These are phyloP conservation scores for Lethocerus indicus DNA, from an alignment of 1,140 invertebrate genomes.

Conservation along the genomic window DNA sequence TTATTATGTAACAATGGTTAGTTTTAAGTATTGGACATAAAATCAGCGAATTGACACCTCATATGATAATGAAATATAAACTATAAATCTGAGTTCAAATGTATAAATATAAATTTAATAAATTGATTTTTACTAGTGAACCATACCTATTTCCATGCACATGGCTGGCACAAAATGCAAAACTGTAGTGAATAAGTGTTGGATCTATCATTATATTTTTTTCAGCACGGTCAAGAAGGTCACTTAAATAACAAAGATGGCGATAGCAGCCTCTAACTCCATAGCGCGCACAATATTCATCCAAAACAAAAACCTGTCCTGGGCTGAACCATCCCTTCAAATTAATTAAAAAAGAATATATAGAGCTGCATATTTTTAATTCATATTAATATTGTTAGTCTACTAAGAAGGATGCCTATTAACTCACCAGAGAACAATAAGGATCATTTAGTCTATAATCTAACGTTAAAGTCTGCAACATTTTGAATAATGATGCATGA, in stretches of 20 bases:
- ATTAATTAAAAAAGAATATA: not conserved
- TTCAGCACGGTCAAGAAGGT: conserved; percentile 89
- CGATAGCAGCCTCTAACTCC: conserved; percentile 93
- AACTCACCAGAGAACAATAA: conserved; percentile 82
- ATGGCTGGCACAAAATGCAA: conserved; percentile 97
- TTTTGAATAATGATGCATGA: conserved; percentile 81
- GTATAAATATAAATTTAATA: conserved; percentile 4
- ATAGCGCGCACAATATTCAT: conserved; percentile 96
- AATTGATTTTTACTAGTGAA: conserved; percentile 4
- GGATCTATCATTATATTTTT: conserved; percentile 93
- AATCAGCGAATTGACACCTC: not conserved
- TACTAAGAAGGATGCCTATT: not conserved
- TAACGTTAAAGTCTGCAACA: conserved; percentile 79
- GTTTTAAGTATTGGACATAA: not conserved
- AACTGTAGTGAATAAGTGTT: conserved; percentile 95
- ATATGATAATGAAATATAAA: no score
- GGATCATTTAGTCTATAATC: conserved; percentile 93
- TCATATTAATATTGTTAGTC: not conserved
- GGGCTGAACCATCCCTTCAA: conserved; percentile 99
- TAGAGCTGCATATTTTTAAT: not conserved
- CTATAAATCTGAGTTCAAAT: conserved; percentile 1
- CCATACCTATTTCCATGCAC: conserved; percentile 88
- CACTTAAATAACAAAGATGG: conserved; percentile 90
- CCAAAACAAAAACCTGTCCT: conserved; percentile 93
- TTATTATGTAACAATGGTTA: not conserved